Base-by-base conservation (phyloP, 2,113 vertebrate species). In the Oriolus oriolus region DNA sequence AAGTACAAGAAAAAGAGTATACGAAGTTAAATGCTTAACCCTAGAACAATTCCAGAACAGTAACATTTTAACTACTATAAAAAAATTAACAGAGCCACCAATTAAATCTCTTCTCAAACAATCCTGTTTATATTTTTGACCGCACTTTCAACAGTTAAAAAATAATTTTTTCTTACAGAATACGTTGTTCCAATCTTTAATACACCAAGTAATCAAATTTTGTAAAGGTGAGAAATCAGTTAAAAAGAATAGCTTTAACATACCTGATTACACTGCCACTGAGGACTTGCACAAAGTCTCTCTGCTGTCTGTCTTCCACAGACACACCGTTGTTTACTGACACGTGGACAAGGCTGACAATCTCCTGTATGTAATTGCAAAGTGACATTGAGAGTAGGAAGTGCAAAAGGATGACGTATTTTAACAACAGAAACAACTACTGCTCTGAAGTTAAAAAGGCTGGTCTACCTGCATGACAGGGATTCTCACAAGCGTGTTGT, bases 191-290 rank as follows among this genome's bases (percentile, higher is more conserved):
- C 13, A 70, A 31, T 45, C 35, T 39, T 64, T 65, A 82, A 53
- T 17, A 83, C 21, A 66, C 19, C 6, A 31, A 83, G 11, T 21
- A 35, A 88, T 64, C 31, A 39, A 52, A 65, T 60, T 64, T 68
- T 35, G 49, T 18, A 42, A 75, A 80, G 28, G 69, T 31, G 11
- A 68, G 11, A 59, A 87, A 44, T 14, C 13, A 56, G 19, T 23
- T 31, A 37, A 70, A 42, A 81, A 50, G 4, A 17, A 30, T 18
- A 77, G 35, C 27, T 81, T 56, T 26, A 39, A 93, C 96, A 61
- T 81, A 99, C 99, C 97, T 98, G 97, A 14, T 97, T 93, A 93
- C 99, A 99, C 81, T 98, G 98, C 99, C 99, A 99, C 41, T 96
- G 89, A 5, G 99, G 99, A 94, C 98, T 98, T 70, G 99, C 98